These are phyloP conservation scores for Tipula unca DNA, from an alignment of 2,888 invertebrate genomes.

Conservation along the genomic window DNA sequence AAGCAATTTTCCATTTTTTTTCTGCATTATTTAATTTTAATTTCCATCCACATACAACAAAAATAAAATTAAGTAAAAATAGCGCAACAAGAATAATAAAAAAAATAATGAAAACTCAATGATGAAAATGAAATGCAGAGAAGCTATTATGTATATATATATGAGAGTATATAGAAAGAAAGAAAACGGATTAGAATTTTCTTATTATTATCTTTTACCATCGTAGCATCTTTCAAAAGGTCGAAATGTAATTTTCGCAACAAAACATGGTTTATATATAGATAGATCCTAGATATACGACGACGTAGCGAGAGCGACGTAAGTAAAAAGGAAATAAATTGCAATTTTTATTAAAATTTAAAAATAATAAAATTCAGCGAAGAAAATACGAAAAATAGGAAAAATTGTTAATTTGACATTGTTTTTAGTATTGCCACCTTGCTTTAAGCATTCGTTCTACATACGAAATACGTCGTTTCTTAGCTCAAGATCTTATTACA, in stretches of 20 bases:
- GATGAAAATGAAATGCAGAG: background rate
- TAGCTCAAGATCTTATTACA: background rate
- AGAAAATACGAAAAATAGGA: background rate
- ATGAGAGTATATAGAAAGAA: background rate
- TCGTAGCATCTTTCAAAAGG: background rate
- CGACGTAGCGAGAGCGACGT: background rate
- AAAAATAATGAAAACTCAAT: slow-evolving; percentile 1
- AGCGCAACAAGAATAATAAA: background rate
- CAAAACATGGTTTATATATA: background rate
- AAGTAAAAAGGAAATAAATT: background rate
- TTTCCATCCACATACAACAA: background rate
- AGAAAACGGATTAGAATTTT: background rate
- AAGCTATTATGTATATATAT: background rate
- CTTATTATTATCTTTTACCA: background rate
- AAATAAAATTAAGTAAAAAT: background rate
- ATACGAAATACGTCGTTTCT: background rate
- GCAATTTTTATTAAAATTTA: background rate
- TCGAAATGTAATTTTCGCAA: slow-evolving; percentile 14
- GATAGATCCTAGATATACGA: background rate
- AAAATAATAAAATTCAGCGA: background rate
- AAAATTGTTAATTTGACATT: slow-evolving; percentile 8
- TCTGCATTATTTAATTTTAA: background rate
- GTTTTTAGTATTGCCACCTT: background rate
- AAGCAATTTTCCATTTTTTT: background rate
- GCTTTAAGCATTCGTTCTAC: background rate